Conservation (phyloP, 2,888 invertebrate species). For the Sycophila texana region DNA sequence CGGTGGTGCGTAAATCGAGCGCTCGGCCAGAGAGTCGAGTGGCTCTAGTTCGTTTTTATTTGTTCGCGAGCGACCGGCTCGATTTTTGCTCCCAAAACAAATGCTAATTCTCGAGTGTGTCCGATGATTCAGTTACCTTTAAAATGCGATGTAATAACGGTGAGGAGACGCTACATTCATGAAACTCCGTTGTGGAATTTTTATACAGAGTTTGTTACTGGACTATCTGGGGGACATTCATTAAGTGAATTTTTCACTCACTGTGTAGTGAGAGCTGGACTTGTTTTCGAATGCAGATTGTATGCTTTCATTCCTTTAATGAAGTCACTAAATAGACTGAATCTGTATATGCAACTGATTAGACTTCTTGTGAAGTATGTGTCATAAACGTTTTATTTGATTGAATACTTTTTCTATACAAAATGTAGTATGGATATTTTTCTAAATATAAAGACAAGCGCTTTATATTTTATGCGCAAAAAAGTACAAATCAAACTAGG, state of each 20-base stretch:
- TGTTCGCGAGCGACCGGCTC: not conserved
- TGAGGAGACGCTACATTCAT: too few species aligned
- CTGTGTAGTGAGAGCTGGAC: too few species aligned
- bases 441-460: constrained; percentile 19
- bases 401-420: constrained; percentile 9
- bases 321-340: too few species aligned
- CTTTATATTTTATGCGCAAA: constrained; percentile 18
- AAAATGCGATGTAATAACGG: too few species aligned
- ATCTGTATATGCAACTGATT: not conserved
- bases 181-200: too few species aligned
- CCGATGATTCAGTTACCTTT: too few species aligned
- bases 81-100: not conserved
- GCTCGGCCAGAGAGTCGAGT: not conserved
- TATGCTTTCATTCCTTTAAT: too few species aligned
- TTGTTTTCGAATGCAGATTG: too few species aligned
- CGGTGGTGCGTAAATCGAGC: not conserved
- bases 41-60: not conserved
- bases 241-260: too few species aligned
- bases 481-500: constrained; percentile 9
- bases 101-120: too few species aligned
- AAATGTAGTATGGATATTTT: constrained; percentile 37
- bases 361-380: not conserved
- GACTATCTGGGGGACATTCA: too few species aligned
- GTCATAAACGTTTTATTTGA: not conserved
- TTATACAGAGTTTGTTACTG: too few species aligned